Evolutionary conservation across 2,797 vertebrate genomes (phyloP), one percentile per base, ranked within the genome.

Genomic region (Tolypeutes matacus): DNA sequence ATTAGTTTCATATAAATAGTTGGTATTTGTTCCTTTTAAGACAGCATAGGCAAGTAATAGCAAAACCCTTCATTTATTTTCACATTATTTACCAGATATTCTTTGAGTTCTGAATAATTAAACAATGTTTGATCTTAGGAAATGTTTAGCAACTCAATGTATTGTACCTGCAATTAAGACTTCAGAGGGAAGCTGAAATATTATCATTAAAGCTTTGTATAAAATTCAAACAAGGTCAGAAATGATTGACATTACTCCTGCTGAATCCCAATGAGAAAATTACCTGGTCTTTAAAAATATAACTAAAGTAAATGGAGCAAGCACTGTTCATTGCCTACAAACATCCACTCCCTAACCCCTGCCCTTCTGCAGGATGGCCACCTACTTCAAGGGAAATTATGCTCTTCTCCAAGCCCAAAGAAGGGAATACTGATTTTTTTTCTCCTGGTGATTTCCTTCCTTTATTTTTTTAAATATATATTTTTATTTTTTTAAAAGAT

Each of bases 11-110:
- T 82, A 69, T 31, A 83, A 94, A 87, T 58, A 91, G 76, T 39
- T 62, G 25, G 60, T 81, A 73, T 96, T 94, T 86, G 42, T 93
- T 94, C 80, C 42, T 83, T 85, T 82, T 31, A 78, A 93, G 70
- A 80, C 36, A 72, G 17, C 62, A 23, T 73, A n/a, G 23, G 23
- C 5, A 12, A 72, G 23, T 36, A 51, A 86, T 34, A 36, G n/a
- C 36, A 10, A 89, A 82, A 1, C 6, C 7, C n/a, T 34, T 5
- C 13, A 53, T 34, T 93, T 67, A 70, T 56, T 87, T 83, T 67
- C 69, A 75, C 36, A 3, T 39, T 29, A 31, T 65, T 89, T 67
- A 80, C 36, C 21, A 86, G 81, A 94, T 53, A 56, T 4, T 29
- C 27, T 56, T 70, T 83, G 34, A 56, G 11, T 67, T 76, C 88